Percentiles rank a stretch among this genome's conserved stretches.
Conservation (phyloP, 64 coral and sea anemone genomes). For the Actinia tenebrosa region DNA sequence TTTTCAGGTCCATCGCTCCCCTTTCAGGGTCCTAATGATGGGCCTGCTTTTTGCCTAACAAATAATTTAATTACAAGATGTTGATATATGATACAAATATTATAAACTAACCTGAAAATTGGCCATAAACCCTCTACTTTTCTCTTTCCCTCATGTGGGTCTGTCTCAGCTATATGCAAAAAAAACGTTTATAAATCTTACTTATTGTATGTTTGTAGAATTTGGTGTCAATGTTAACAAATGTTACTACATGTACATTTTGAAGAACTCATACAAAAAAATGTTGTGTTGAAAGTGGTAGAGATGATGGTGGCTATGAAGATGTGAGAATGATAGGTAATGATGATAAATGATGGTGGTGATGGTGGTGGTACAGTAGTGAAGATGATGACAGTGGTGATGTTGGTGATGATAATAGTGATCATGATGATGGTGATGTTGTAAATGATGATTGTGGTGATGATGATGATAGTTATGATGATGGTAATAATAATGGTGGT, state of each 20-base stretch:
- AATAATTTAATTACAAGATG: too few species aligned
- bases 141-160: constrained; percentile 96
- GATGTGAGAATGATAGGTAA: neutral
- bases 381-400: neutral
- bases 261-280: too few species aligned
- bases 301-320: neutral
- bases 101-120: constrained; percentile 75
- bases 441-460: too few species aligned
- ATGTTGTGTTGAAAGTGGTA: too few species aligned
- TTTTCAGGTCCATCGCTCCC: too few species aligned
- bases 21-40: too few species aligned
- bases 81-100: neutral
- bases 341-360: neutral
- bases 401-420: neutral
- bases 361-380: neutral
- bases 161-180: constrained; percentile 68
- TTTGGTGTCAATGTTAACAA: too few species aligned
- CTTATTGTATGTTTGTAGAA: too few species aligned
- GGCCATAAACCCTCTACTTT: constrained; percentile 99
- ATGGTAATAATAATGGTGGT: too few species aligned
- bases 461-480: too few species aligned
- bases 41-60: too few species aligned
- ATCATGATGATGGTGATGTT: neutral
- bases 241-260: too few species aligned
- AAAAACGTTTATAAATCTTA: constrained; percentile 13